phyloP scores from a whole-genome alignment of 2,113 vertebrate genomes.

The Taurulus bubalis region DNA sequence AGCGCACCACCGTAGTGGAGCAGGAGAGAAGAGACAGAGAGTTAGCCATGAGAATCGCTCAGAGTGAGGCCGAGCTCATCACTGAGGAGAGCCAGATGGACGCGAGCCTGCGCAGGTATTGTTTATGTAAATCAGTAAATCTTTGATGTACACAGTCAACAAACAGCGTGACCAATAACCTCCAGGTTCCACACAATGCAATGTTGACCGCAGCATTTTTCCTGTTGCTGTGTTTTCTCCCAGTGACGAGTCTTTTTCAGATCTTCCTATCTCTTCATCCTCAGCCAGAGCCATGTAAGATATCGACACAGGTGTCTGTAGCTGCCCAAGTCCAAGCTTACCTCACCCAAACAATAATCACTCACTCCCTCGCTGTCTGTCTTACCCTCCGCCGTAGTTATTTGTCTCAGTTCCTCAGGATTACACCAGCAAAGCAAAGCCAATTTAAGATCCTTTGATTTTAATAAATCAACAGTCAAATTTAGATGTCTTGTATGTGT shows the following conservation, averaged over 20 bases:
- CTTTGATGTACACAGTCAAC: slow-evolving; percentile 5
- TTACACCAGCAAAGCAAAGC: slow-evolving; percentile 48
- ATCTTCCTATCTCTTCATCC: slow-evolving; percentile 70
- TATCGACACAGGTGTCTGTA: slow-evolving; percentile 12
- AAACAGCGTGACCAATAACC: not conserved
- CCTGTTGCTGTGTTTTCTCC: slow-evolving; percentile 69
- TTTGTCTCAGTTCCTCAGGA: slow-evolving; percentile 46
- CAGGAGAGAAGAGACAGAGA: slow-evolving; percentile 96
- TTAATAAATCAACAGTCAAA: slow-evolving; percentile 29
- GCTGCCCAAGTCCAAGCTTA: slow-evolving; percentile 13
- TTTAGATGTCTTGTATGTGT: slow-evolving; percentile 6
- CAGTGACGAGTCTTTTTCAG: slow-evolving; percentile 74
- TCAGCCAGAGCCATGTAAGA: slow-evolving; percentile 80
- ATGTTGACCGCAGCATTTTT: slow-evolving; percentile 14
- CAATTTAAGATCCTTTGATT: slow-evolving; percentile 14
- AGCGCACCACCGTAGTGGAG: slow-evolving; percentile 88
- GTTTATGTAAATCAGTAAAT: not conserved
- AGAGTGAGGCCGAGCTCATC: slow-evolving; percentile 95
- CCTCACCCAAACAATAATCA: slow-evolving; percentile 22
- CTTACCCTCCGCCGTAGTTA: slow-evolving; percentile 31
- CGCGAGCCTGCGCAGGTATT: slow-evolving; percentile 90
- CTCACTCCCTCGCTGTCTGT: slow-evolving; percentile 23
- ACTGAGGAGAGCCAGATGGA: slow-evolving; percentile 91
- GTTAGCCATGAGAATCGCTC: slow-evolving; percentile 95
- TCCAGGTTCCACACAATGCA: not conserved